Percentiles rank a stretch among this genome's conserved stretches.
These are phyloP conservation scores for Philotrypesis tridentata DNA, from an alignment of 1,140 invertebrate genomes.

Conservation along the genomic window DNA sequence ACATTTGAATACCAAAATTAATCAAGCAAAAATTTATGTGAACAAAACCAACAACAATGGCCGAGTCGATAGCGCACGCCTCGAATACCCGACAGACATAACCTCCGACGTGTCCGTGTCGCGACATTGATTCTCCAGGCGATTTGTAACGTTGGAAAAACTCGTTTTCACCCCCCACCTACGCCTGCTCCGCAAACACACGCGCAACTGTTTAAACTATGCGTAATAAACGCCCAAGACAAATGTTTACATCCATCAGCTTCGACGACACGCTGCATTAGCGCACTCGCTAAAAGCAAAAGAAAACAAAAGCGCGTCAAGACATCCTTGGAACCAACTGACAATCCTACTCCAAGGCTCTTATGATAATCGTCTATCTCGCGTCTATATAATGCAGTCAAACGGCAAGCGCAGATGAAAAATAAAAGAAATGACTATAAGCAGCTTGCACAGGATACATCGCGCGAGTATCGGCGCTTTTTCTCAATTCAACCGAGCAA, in stretches of 20 bases:
- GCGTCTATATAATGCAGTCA: no score
- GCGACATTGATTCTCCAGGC: neutral
- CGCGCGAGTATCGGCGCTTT: neutral
- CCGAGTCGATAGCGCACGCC: no score
- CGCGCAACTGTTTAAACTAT: no score
- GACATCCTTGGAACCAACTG: constrained; percentile 14
- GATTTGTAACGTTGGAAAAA: neutral
- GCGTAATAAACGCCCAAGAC: neutral
- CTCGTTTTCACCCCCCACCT: no score
- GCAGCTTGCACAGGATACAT: neutral
- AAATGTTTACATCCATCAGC: neutral
- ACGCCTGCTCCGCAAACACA: no score
- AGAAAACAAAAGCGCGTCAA: neutral
- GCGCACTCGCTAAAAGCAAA: neutral
- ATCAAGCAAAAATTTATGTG: constrained; percentile 28
- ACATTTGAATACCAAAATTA: constrained; percentile 11
- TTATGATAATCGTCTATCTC: constrained; percentile 22
- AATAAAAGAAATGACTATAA: neutral
- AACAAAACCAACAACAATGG: neutral
- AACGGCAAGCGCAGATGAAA: neutral
- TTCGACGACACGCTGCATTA: neutral
- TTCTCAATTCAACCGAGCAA: neutral
- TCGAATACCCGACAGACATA: neutral
- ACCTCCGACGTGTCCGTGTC: neutral
- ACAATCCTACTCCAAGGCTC: constrained; percentile 30